Conservation (phyloP, 1,140 invertebrate genomes). For the Lepidurus couesii region DNA sequence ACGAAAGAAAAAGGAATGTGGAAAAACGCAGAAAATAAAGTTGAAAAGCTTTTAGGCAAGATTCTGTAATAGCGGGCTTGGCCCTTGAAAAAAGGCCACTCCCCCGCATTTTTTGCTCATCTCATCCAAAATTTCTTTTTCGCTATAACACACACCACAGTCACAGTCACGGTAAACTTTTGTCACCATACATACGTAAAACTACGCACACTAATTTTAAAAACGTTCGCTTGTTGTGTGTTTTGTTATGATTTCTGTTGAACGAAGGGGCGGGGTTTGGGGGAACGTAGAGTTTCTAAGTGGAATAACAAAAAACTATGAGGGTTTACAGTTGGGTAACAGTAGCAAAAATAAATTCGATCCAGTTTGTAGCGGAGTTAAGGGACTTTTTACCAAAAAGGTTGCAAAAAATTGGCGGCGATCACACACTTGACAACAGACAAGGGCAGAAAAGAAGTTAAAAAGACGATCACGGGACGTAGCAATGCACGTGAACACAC, state of each 20-base stretch:
- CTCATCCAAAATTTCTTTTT: constrained; percentile 4
- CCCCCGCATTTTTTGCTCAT: not conserved
- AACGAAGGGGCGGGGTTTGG: not conserved
- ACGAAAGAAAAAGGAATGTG: not conserved
- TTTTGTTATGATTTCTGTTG: not conserved
- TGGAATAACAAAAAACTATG: not conserved
- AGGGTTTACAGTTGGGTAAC: not conserved
- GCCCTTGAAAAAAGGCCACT: constrained; percentile 14
- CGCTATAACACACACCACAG: not conserved
- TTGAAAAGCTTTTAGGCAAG: not conserved
- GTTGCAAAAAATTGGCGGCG: not conserved
- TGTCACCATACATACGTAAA: constrained; percentile 14
- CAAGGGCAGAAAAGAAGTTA: constrained; percentile 6
- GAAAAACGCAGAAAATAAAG: no score
- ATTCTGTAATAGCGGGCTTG: constrained; percentile 21
- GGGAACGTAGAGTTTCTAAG: not conserved
- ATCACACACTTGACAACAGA: constrained; percentile 10
- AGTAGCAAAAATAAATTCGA: not conserved
- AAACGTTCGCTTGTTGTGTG: constrained; percentile 18
- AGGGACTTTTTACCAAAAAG: not conserved
- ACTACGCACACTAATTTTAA: constrained; percentile 18
- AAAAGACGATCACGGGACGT: constrained; percentile 17
- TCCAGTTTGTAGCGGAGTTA: not conserved
- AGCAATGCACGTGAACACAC: constrained; percentile 14
- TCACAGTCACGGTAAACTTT: constrained; percentile 16